These are phyloP conservation scores for Nothoprocta pentlandii DNA, from an alignment of 2,113 vertebrate genomes.

Conservation along the genomic window DNA sequence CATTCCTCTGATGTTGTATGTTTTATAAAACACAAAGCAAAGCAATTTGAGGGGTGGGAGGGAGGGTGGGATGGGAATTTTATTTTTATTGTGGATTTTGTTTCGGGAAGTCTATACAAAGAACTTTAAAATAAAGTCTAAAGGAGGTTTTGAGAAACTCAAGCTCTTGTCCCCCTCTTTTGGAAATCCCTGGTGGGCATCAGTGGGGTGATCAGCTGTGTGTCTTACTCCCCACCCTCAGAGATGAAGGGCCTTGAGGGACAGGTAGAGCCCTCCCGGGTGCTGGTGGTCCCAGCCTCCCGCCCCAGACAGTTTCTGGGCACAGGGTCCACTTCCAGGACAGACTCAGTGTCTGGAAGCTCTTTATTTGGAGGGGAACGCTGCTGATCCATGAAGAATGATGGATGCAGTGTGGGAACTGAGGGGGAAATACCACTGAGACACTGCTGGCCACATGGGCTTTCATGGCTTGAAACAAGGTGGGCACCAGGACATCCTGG, in stretches of 20 bases:
- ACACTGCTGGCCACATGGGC: not conserved
- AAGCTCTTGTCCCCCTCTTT: not conserved
- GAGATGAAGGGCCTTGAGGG: too few relatives aligned
- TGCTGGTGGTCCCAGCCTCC: too few relatives aligned
- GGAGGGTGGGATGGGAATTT: conserved; percentile 11
- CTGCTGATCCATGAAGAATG: not conserved
- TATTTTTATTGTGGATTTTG: conserved; percentile 79
- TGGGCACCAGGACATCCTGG: not conserved
- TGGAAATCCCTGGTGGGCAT: not conserved
- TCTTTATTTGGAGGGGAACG: not conserved
- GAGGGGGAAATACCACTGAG: not conserved
- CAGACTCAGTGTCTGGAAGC: not conserved
- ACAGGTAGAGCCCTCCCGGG: too few relatives aligned
- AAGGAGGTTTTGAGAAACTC: conserved; percentile 69
- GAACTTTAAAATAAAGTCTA: conserved; percentile 85
- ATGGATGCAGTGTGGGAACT: not conserved
- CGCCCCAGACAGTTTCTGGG: too few relatives aligned
- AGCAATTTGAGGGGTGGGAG: conserved; percentile 1
- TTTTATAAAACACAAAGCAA: conserved; percentile 58
- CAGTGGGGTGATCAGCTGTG: not conserved
- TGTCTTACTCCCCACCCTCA: too few relatives aligned
- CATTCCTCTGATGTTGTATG: conserved; percentile 69
- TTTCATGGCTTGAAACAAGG: not conserved
- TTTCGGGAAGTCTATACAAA: conserved; percentile 82
- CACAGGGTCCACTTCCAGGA: too few relatives aligned